These are phyloP conservation scores for Mustela lutreola DNA, from an alignment of 2,113 vertebrate genomes.

Conservation along the genomic window DNA sequence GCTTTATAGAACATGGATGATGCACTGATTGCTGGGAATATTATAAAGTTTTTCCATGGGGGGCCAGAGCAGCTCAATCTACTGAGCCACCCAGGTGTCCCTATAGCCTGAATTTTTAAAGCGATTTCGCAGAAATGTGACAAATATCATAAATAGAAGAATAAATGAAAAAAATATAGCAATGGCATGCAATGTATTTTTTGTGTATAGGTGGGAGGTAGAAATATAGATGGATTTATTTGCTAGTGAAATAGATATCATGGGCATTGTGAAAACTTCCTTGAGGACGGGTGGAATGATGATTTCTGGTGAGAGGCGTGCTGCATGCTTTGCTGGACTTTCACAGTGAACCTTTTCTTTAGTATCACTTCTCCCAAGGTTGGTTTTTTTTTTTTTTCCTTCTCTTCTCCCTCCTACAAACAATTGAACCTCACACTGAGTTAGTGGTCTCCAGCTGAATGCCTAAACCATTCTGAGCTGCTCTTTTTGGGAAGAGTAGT, in stretches of 20 bases:
- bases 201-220: background rate
- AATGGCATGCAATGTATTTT: background rate
- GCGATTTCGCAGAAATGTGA: background rate
- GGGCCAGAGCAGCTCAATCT: too few relatives aligned
- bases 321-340: background rate
- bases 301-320: background rate
- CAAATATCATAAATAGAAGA: slow-evolving; percentile 29
- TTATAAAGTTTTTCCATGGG: background rate
- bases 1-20: background rate
- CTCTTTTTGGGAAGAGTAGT: slow-evolving; percentile 29
- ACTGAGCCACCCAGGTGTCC: background rate
- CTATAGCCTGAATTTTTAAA: slow-evolving; percentile 5
- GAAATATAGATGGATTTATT: slow-evolving; percentile 1
- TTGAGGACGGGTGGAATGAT: background rate
- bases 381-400: background rate
- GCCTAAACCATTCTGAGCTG: background rate
- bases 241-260: background rate
- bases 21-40: background rate
- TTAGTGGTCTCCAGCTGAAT: slow-evolving; percentile 13
- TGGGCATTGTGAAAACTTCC: background rate
- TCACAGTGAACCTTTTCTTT: background rate
- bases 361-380: background rate
- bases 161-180: background rate
- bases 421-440: background rate
- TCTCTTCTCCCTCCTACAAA: background rate